Evolutionary conservation across 2,888 invertebrate species (phyloP).

Genomic region (Dolichopus griseipennis): DNA sequence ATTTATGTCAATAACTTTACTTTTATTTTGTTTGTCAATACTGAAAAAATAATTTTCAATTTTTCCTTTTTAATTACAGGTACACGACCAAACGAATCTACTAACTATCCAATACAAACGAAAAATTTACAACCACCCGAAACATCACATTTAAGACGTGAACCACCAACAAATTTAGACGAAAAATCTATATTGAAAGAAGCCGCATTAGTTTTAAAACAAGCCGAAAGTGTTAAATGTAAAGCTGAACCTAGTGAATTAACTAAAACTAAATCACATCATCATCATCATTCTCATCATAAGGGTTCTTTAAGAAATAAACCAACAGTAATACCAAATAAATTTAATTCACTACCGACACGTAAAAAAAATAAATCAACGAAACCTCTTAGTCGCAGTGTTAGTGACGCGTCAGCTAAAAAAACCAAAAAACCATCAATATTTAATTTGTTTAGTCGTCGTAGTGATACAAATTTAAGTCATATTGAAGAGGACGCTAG

Average conservation of each 20-base stretch:
- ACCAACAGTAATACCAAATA: constrained; percentile 33
- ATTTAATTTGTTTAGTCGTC: constrained; percentile 56
- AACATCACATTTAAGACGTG: constrained; percentile 42
- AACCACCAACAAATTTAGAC: constrained; percentile 60
- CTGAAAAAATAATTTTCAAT: too few relatives aligned
- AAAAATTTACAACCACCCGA: constrained; percentile 34
- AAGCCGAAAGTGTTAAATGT: constrained; percentile 64
- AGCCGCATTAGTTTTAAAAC: constrained; percentile 64
- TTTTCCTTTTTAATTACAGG: constrained; percentile 25
- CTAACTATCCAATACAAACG: constrained; percentile 35
- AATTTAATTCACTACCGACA: constrained; percentile 60
- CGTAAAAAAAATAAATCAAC: constrained; percentile 47
- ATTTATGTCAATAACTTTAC: too few relatives aligned
- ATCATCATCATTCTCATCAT: constrained; percentile 14
- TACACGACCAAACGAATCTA: constrained; percentile 37
- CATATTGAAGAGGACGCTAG: constrained; percentile 35
- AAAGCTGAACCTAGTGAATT: constrained; percentile 45
- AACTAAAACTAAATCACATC: neutral
- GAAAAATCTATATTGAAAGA: constrained; percentile 66
- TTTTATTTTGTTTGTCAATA: too few relatives aligned
- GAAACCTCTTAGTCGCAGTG: constrained; percentile 48
- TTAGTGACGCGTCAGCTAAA: constrained; percentile 49
- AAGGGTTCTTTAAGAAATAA: constrained; percentile 12
- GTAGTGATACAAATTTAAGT: constrained; percentile 47
- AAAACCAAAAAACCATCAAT: constrained; percentile 52